These are phyloP conservation scores for Chloromyia formosa DNA, from an alignment of 2,888 invertebrate species.

Conservation along the genomic window DNA sequence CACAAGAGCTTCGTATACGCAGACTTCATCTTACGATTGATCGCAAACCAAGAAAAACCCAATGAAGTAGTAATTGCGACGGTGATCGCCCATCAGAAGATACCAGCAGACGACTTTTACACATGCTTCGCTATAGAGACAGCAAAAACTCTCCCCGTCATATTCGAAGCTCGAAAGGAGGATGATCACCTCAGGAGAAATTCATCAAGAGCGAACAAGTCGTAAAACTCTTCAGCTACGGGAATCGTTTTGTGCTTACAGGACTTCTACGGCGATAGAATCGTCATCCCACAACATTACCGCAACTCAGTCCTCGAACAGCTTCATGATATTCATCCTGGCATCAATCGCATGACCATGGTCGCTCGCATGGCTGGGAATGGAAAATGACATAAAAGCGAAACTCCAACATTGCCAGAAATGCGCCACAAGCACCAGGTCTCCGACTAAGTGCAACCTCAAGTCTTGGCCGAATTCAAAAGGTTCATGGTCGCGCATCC, in stretches of 20 bases:
- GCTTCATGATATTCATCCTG: not conserved
- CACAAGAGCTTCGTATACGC: conserved; percentile 52
- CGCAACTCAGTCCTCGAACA: not conserved
- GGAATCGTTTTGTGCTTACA: not conserved
- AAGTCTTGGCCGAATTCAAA: conserved; percentile 48
- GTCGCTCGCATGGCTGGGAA: not conserved
- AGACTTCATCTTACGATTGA: conserved; percentile 48
- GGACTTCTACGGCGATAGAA: conserved; percentile 4
- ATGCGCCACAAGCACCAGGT: no score
- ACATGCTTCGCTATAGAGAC: not conserved
- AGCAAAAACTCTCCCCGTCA: not conserved
- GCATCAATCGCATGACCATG: conserved; percentile 4
- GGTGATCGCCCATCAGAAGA: no score
- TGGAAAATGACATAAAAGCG: not conserved
- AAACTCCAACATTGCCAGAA: not conserved
- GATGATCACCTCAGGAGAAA: no score
- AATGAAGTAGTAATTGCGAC: not conserved
- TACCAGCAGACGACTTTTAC: not conserved
- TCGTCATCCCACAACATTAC: not conserved
- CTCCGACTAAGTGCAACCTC: no score
- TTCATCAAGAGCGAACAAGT: conserved; percentile 4
- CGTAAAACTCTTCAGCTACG: conserved; percentile 4
- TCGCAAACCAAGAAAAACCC: not conserved
- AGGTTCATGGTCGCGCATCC: conserved; percentile 8
- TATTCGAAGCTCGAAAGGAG: not conserved